Evolutionary conservation across 2,888 invertebrate species (phyloP).

Genomic region (Carterocephalus palaemon): DNA sequence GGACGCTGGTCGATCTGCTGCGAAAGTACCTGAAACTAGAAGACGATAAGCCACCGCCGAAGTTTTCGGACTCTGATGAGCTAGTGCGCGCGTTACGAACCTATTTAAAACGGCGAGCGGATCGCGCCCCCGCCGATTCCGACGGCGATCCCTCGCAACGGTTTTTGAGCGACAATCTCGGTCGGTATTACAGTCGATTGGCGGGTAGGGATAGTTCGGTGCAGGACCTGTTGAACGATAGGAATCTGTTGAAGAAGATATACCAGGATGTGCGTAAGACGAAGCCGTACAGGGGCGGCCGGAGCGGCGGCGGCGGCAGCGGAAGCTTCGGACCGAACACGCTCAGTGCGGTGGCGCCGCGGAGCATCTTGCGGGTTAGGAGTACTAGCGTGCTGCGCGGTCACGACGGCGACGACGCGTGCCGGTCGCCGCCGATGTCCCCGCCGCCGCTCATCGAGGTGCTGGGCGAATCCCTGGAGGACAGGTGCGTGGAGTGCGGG

Average conservation of each 20-base stretch:
- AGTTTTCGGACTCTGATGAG: slow-evolving; percentile 78
- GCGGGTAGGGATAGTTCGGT: slow-evolving; percentile 84
- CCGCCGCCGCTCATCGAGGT: slow-evolving; percentile 85
- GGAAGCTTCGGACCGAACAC: slow-evolving; percentile 48
- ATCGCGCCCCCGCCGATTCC: slow-evolving; percentile 50
- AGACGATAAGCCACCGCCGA: slow-evolving; percentile 69
- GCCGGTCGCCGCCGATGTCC: slow-evolving; percentile 69
- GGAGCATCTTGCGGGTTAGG: slow-evolving; percentile 50
- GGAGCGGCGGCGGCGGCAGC: slow-evolving; percentile 68
- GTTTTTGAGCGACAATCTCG: slow-evolving; percentile 81
- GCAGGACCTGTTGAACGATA: slow-evolving; percentile 85
- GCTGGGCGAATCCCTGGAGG: slow-evolving; percentile 79
- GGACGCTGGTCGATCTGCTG: slow-evolving; percentile 80
- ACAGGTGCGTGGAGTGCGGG: slow-evolving; percentile 72
- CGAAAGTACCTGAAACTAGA: slow-evolving; percentile 82
- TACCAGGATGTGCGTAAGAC: slow-evolving; percentile 86
- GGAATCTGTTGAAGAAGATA: slow-evolving; percentile 84
- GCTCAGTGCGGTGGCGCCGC: slow-evolving; percentile 64
- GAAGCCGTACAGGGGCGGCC: slow-evolving; percentile 70
- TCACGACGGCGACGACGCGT: slow-evolving; percentile 45
- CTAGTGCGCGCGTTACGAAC: slow-evolving; percentile 81
- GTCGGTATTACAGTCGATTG: slow-evolving; percentile 82
- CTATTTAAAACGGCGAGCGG: slow-evolving; percentile 70
- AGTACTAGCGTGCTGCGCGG: slow-evolving; percentile 43
- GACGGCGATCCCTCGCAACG: slow-evolving; percentile 64